phyloP scores from a whole-genome alignment of 2,113 vertebrate species.

The Bettongia penicillata region DNA sequence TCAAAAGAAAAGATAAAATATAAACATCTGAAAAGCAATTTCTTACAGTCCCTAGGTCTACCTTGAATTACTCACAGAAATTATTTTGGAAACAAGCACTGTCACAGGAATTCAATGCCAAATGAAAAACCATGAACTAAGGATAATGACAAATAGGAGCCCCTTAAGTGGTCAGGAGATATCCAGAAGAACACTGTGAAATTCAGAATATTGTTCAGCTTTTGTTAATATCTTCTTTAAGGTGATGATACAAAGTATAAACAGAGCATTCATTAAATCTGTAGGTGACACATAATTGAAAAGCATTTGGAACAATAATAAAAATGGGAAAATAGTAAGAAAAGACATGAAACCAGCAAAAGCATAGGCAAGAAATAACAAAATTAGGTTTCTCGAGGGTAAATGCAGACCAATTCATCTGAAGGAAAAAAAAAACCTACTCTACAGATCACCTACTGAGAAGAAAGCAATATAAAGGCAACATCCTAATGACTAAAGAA shows the following conservation, averaged over 20 bases:
- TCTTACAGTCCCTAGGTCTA: neutral
- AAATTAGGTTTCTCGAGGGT: conserved; percentile 2
- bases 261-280: neutral
- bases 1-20: neutral
- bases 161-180: neutral
- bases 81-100: neutral
- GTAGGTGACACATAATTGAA: neutral
- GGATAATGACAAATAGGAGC: neutral
- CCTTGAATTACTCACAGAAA: conserved; percentile 12
- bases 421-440: neutral
- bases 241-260: neutral
- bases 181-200: neutral
- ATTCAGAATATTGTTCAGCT: neutral
- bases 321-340: neutral
- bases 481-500: neutral
- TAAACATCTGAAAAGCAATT: neutral
- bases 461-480: neutral
- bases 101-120: conserved; percentile 13
- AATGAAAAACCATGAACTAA: conserved; percentile 25
- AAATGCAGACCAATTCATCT: conserved; percentile 27
- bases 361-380: neutral
- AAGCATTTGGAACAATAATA: conserved; percentile 3
- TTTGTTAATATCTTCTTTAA: neutral
- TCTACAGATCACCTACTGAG: neutral
- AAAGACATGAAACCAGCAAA: neutral